Conservation (phyloP, 2,888 invertebrate species). For the Resseliella maxima region DNA sequence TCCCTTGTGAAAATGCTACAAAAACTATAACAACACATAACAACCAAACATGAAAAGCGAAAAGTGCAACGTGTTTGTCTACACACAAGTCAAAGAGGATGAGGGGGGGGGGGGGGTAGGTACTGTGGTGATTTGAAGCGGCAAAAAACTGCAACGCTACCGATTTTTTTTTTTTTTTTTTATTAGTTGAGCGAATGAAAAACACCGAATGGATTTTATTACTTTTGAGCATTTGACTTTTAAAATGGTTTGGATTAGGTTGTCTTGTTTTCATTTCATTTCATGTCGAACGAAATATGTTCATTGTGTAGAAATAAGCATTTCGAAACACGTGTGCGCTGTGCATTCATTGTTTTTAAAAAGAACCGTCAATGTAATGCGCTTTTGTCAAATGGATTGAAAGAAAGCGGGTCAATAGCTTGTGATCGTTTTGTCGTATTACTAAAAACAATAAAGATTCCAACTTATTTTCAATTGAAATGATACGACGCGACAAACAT, state of each 20-base stretch:
- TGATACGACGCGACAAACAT: not conserved
- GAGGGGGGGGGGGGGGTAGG: too few species aligned
- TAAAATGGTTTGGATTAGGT: not conserved
- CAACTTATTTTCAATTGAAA: not conserved
- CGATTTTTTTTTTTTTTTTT: not conserved
- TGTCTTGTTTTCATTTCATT: slow-evolving; percentile 19
- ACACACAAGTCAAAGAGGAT: not conserved
- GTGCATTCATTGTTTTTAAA: slow-evolving; percentile 9
- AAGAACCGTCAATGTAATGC: not conserved
- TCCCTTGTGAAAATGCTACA: slow-evolving; percentile 32
- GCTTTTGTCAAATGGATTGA: slow-evolving; percentile 24
- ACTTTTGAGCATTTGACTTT: slow-evolving; percentile 50
- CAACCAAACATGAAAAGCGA: not conserved
- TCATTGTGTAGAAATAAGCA: not conserved
- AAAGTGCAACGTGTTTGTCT: slow-evolving; percentile 1
- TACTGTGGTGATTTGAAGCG: too few species aligned
- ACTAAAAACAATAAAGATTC: not conserved
- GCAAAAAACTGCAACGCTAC: not conserved
- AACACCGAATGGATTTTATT: slow-evolving; percentile 46
- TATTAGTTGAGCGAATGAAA: slow-evolving; percentile 10
- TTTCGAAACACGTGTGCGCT: not conserved
- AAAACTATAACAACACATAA: not conserved
- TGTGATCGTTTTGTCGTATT: not conserved
- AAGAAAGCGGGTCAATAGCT: slow-evolving; percentile 16
- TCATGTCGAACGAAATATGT: not conserved